Evolutionary conservation across 2,888 invertebrate genomes (phyloP).

Genomic region (Phyllotreta striolata): DNA sequence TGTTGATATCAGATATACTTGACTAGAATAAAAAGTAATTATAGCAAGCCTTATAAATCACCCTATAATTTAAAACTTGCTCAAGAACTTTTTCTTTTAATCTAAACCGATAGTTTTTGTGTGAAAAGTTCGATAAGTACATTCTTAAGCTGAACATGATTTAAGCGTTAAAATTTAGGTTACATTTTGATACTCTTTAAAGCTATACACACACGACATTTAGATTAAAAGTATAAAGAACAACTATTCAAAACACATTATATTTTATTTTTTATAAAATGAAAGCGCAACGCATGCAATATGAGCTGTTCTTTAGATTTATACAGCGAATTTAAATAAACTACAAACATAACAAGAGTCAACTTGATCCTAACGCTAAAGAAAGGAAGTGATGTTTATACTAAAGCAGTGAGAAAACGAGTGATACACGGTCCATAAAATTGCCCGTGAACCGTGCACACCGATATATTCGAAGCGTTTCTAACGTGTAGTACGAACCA

Average conservation of each 20-base stretch:
- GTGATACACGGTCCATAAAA: not conserved
- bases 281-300: conserved; percentile 59
- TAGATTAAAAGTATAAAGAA: conserved; percentile 61
- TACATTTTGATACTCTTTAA: conserved; percentile 43
- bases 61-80: conserved; percentile 36
- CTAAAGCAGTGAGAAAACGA: conserved; percentile 34
- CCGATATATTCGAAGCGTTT: conserved; percentile 7
- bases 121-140: conserved; percentile 47
- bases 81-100: conserved; percentile 30
- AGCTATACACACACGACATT: conserved; percentile 61
- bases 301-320: conserved; percentile 47
- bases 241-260: conserved; percentile 54
- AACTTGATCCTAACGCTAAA: conserved; percentile 41
- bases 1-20: conserved; percentile 39
- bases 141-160: conserved; percentile 43
- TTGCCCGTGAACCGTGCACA: too few species aligned
- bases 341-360: conserved; percentile 40
- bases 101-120: conserved; percentile 28
- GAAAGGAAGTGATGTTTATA: conserved; percentile 24
- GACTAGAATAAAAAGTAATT: conserved; percentile 35
- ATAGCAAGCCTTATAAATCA: conserved; percentile 33
- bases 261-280: conserved; percentile 56
- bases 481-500: conserved; percentile 11
- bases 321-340: conserved; percentile 51
- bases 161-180: conserved; percentile 40